Evolutionary conservation across 23 tunicate species (phyloP).

Genomic region (Clavelina lepadiformis): DNA sequence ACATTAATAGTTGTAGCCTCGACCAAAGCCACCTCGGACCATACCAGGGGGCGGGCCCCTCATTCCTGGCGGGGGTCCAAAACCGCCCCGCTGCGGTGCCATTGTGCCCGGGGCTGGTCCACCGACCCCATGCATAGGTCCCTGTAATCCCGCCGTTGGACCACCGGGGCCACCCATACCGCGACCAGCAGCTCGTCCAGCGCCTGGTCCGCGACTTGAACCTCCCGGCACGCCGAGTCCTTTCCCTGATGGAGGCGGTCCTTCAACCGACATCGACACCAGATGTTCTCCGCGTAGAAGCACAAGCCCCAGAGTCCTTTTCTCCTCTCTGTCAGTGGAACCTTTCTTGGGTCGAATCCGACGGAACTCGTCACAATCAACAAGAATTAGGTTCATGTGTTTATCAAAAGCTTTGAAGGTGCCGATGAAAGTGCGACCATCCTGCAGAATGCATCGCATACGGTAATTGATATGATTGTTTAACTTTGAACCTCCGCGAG

Average conservation of each 20-base stretch:
- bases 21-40: too few relatives aligned
- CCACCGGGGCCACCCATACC: conserved; percentile 99
- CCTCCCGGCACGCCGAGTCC: conserved; percentile 47
- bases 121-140: conserved; percentile 89
- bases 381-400: conserved; percentile 98
- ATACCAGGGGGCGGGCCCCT: conserved; percentile 81
- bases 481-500: conserved; percentile 91
- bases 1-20: too few relatives aligned
- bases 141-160: conserved; percentile 85
- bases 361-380: conserved; percentile 98
- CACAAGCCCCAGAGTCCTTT: conserved; percentile 86
- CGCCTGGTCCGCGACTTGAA: conserved; percentile 75
- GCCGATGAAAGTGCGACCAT: conserved; percentile 88
- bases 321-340: conserved; percentile 85
- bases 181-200: conserved; percentile 90
- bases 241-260: conserved; percentile 94
- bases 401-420: conserved; percentile 98
- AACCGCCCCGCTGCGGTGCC: conserved; percentile 85
- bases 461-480: conserved; percentile 90
- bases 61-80: conserved; percentile 95
- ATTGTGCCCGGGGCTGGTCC: conserved; percentile 86
- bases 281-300: conserved; percentile 95
- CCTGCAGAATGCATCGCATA: conserved; percentile 92
- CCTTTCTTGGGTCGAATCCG: conserved; percentile 92
- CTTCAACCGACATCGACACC: conserved; percentile 98